Base-by-base conservation (phyloP, 2,797 vertebrate species). In the Steatocranus sp. region DNA sequence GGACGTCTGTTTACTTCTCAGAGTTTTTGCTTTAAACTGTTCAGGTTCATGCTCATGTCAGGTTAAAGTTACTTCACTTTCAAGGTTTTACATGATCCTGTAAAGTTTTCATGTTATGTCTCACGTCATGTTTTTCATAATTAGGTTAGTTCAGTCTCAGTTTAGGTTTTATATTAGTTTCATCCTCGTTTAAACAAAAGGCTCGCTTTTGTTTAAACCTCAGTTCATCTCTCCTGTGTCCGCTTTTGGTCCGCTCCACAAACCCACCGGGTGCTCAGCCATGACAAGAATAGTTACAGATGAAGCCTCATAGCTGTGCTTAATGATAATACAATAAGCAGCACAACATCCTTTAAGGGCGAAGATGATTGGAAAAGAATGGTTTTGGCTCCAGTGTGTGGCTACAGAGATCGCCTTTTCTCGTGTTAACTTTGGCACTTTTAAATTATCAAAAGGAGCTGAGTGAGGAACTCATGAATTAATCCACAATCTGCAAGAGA, bases 1-100 rank as follows among this genome's bases (percentile, higher is more conserved):
- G 10, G 0, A 7, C 0, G 0, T 46, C 43, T 50, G 49, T 51
- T 25, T 53, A 25, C 7, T 5, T 53, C 3, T 25, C 12, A 25
- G 7, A 53, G 51, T 3, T 53, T 53, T 53, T 15, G 12, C 51
- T 3, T 15, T 27, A 25, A 27, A 15, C 51, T 14, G 50, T 53
- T 51, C 2, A 51, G 2, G 11, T 12, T 53, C 23, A 25, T 0
- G 51, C 12, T 54, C 25, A 30, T 30, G 53, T 54, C 14, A 54
- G 25, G 25, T 30, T 17, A 27, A 30, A 56, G 14, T 56, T 30
- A 54, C 0, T 9, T 54, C 25, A 9, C 4, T 30, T 30, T 56
- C 2, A 56, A 56, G 14, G 53, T 30, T 56, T 30, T 56, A 10
- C 8, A 2, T 56, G 53, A 8, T 54, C 53, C 5, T 54, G 25